phyloP scores from a whole-genome alignment of 2,113 vertebrate species.

The Lasiurus cinereus region DNA sequence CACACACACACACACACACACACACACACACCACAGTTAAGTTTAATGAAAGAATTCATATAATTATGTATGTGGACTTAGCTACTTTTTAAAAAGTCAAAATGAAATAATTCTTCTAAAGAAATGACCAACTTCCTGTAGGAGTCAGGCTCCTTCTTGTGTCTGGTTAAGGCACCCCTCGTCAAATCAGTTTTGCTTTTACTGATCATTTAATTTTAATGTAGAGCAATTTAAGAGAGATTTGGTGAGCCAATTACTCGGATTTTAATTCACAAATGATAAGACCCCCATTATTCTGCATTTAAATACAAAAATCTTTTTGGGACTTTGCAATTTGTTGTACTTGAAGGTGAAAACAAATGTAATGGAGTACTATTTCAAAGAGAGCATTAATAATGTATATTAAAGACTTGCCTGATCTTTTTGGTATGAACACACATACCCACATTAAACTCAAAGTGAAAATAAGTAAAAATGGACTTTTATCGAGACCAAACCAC shows the following conservation, averaged over 20 bases:
- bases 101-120: neutral
- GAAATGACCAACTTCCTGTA: neutral
- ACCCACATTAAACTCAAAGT: neutral
- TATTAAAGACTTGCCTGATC: neutral
- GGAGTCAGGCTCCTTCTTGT: neutral
- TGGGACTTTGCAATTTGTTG: neutral
- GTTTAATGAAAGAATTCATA: neutral
- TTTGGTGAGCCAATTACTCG: neutral
- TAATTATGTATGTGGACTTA: neutral
- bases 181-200: neutral
- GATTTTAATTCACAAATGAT: neutral
- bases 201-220: neutral
- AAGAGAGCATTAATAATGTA: neutral
- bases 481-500: neutral
- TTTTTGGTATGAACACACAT: neutral
- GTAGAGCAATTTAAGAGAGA: neutral
- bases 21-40: neutral
- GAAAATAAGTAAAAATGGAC: neutral
- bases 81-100: neutral
- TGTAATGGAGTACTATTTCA: neutral
- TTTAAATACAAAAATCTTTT: neutral
- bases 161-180: neutral
- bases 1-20: neutral
- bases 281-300: neutral
- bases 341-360: neutral